These are phyloP conservation scores for Netelia melanura DNA, from an alignment of 2,888 invertebrate species.

Conservation along the genomic window DNA sequence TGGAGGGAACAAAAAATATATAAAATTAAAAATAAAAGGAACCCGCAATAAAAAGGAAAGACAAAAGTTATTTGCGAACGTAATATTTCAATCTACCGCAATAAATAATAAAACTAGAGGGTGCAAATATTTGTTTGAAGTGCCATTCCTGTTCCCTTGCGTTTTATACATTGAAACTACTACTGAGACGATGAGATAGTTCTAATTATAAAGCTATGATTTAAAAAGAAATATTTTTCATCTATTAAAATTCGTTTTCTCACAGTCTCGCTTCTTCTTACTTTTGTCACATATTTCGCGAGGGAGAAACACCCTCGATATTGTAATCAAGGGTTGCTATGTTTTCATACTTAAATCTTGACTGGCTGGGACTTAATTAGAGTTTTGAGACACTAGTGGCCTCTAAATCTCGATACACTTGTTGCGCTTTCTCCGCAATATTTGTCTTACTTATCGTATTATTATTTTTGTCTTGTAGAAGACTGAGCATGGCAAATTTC, in stretches of 20 bases:
- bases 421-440: neutral
- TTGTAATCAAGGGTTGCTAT: constrained; percentile 74
- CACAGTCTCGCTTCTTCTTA: constrained; percentile 24
- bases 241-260: constrained; percentile 12
- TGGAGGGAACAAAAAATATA: too few relatives aligned
- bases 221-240: neutral
- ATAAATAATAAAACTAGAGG: constrained; percentile 70
- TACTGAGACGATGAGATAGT: neutral
- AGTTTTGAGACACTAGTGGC: constrained; percentile 72
- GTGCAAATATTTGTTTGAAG: neutral
- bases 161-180: neutral
- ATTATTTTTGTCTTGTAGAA: neutral
- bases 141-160: neutral
- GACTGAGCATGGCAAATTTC: neutral
- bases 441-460: neutral
- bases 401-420: constrained; percentile 37
- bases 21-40: neutral
- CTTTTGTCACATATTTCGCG: neutral
- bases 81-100: constrained; percentile 73
- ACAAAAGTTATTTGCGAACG: constrained; percentile 64
- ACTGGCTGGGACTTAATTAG: constrained; percentile 75
- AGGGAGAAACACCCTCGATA: neutral
- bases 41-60: neutral
- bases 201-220: neutral
- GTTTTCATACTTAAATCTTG: constrained; percentile 24